Base-by-base conservation (phyloP, 2,888 invertebrate genomes). In the Hipparchia semele region DNA sequence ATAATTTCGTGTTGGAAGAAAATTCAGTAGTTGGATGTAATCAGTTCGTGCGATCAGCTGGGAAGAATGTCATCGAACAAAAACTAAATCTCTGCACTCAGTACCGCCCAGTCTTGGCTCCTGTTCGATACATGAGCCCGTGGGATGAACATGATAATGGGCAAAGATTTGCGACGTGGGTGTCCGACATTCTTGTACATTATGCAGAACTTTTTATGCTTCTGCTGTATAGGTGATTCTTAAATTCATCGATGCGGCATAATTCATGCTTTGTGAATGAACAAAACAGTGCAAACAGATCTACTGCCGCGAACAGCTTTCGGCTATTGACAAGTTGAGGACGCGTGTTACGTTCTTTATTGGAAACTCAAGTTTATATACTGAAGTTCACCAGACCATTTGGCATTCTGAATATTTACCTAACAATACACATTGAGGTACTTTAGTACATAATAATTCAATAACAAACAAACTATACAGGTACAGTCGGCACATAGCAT, bases 121-220 rank as follows among this genome's bases (percentile, higher is more conserved):
- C 90, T 86, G 90, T 85, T 79, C 82, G 91, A 87, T 84, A 92
- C 85, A 84, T 81, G 91, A 92, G 87, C 90, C 90, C 92, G 91
- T 92, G 92, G 87, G 92, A 92, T 85, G 84, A 81, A 74, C 79
- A 77, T 78, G 84, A 89, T 90, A 90, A 90, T 88, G 87, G 87
- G 77, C 80, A 83, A 78, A 85, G 87, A 87, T 88, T 85, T 72
- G 86, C 93, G 74, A 89, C 93, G 93, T 94, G 93, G 93, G 93
- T 93, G 93, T 93, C 87, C 92, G 81, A 79, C 82, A 80, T 83
- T 82, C 83, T 81, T 82, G 80, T 82, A 84, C 86, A 87, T 90
- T 90, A 86, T 90, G 84, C 83, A 84, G 83, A 82, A 84, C 82
- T 91, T 92, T 91, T 92, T 91, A 85, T 84, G 79, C 80, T 75